Conservation (phyloP, 2,797 vertebrate species). For the Fistularia tabacaria region DNA sequence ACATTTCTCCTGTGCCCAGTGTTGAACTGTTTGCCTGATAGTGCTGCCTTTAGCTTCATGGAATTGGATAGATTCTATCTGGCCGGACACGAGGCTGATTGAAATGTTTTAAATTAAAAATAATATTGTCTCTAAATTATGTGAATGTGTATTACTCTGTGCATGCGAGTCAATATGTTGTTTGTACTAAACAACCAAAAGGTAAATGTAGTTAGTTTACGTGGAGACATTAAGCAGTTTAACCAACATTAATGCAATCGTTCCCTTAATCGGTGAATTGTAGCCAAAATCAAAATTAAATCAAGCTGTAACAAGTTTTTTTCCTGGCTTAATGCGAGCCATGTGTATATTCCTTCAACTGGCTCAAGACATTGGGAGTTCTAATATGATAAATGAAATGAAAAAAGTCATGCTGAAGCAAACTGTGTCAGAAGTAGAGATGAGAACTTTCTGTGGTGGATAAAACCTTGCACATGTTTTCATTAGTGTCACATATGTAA, state of each 20-base stretch:
- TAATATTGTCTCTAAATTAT: neutral
- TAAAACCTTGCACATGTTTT: too few species aligned
- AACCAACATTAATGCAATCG: neutral
- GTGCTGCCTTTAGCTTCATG: slow-evolving; percentile 18
- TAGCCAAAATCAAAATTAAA: neutral
- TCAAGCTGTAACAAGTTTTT: neutral
- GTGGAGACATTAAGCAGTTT: neutral
- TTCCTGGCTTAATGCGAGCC: too few species aligned
- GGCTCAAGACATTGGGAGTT: too few species aligned
- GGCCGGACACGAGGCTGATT: slow-evolving; percentile 5
- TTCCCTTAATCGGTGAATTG: neutral
- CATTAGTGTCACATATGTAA: neutral
- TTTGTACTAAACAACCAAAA: too few species aligned
- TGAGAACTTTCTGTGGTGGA: too few species aligned
- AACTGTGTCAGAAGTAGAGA: too few species aligned
- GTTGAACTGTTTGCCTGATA: slow-evolving; percentile 23
- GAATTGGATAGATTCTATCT: slow-evolving; percentile 28
- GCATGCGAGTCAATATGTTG: too few species aligned
- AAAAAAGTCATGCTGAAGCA: too few species aligned
- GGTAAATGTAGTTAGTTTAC: neutral
- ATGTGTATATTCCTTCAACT: too few species aligned
- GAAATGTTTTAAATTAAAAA: neutral
- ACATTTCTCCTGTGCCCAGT: slow-evolving; percentile 45
- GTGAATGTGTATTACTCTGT: too few species aligned
- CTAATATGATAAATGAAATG: too few species aligned